These are phyloP conservation scores for Phyllotreta striolata DNA, from an alignment of 2,888 invertebrate genomes.

Conservation along the genomic window DNA sequence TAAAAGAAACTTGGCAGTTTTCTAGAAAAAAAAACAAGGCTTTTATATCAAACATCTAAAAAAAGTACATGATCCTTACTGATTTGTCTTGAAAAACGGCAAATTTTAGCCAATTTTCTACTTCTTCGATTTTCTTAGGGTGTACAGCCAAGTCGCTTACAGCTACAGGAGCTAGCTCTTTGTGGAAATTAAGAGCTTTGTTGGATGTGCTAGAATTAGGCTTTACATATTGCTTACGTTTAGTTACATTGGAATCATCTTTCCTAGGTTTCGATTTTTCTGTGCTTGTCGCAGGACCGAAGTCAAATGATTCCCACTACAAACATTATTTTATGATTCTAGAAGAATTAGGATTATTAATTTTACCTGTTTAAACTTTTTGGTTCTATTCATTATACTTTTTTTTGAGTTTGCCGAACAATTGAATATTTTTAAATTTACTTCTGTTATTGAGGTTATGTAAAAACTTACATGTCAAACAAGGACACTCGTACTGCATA, in stretches of 20 bases:
- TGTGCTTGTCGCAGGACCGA: slow-evolving; percentile 46
- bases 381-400: slow-evolving; percentile 7
- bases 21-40: slow-evolving; percentile 45
- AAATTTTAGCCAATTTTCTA: slow-evolving; percentile 71
- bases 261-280: background rate
- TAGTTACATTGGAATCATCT: background rate
- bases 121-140: slow-evolving; percentile 76
- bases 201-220: background rate
- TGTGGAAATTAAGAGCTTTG: slow-evolving; percentile 65
- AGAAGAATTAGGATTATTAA: background rate
- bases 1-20: slow-evolving; percentile 68
- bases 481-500: no score
- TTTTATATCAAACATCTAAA: background rate
- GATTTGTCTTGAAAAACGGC: slow-evolving; percentile 43
- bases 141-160: slow-evolving; percentile 76
- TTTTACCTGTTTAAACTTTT: slow-evolving; percentile 7
- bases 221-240: no score
- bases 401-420: background rate
- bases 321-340: slow-evolving; percentile 26
- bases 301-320: slow-evolving; percentile 51
- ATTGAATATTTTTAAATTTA: background rate
- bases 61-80: background rate
- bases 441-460: no score
- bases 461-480: no score
- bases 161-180: slow-evolving; percentile 67